phyloP scores from a whole-genome alignment of 2,888 invertebrate species.

The Clanis bilineata region DNA sequence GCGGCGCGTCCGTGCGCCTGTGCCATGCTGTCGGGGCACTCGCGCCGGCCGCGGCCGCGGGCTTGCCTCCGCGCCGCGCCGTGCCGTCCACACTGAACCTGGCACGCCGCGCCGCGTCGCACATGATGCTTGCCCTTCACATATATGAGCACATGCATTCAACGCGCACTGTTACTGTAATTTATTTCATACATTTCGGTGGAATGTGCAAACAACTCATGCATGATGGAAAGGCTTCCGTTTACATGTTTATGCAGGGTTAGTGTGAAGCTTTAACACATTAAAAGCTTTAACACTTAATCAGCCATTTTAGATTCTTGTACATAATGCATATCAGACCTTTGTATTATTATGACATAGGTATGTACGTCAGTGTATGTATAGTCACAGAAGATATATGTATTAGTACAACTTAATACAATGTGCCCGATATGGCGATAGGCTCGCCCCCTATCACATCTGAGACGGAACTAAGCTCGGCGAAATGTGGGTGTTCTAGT shows the following conservation, averaged over 20 bases:
- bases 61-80: conserved; percentile 21
- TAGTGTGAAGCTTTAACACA: conserved; percentile 13
- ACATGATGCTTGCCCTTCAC: not conserved
- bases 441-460: too few relatives aligned
- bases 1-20: conserved; percentile 41
- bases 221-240: conserved; percentile 21
- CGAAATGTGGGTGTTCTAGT: too few relatives aligned
- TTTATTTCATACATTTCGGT: conserved; percentile 1
- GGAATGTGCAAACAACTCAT: conserved; percentile 23
- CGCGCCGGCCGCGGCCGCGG: conserved; percentile 21
- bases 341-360: too few relatives aligned
- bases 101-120: not conserved
- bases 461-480: too few relatives aligned
- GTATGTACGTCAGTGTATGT: too few relatives aligned
- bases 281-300: not conserved
- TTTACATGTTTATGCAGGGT: conserved; percentile 35
- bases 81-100: too few relatives aligned
- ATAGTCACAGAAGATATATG: too few relatives aligned
- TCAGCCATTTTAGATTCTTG: not conserved
- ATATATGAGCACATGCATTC: not conserved
- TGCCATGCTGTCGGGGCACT: conserved; percentile 39
- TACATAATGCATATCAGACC: too few relatives aligned
- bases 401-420: too few relatives aligned
- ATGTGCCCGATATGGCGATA: too few relatives aligned
- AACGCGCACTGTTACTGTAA: conserved; percentile 16